phyloP scores from a whole-genome alignment of 1,140 invertebrate genomes.

The Drosophila saltans region DNA sequence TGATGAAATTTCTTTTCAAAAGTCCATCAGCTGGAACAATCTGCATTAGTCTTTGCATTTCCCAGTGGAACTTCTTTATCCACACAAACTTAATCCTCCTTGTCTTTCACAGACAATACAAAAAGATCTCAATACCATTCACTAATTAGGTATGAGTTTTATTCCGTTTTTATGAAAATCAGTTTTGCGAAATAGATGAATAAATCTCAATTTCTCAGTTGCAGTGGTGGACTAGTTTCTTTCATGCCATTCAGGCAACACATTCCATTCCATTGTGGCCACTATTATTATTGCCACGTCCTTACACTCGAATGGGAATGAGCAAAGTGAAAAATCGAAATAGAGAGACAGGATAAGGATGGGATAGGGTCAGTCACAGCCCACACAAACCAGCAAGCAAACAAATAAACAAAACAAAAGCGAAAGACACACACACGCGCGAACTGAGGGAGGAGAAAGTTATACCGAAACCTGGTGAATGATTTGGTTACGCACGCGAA shows the following conservation, averaged over 20 bases:
- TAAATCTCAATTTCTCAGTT: background rate
- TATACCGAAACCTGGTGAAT: conserved; percentile 52
- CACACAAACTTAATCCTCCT: too few species aligned
- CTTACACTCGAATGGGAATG: conserved; percentile 27
- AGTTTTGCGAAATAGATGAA: background rate
- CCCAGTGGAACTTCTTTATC: too few species aligned
- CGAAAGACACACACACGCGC: conserved; percentile 34
- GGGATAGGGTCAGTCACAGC: conserved; percentile 9
- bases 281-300: conserved; percentile 56
- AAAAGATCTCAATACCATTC: background rate
- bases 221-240: background rate
- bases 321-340: background rate
- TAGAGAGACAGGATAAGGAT: background rate
- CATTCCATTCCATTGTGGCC: conserved; percentile 27
- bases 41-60: too few species aligned
- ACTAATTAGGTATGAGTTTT: background rate
- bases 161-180: too few species aligned
- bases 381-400: conserved; percentile 21
- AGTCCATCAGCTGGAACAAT: too few species aligned
- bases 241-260: conserved; percentile 21
- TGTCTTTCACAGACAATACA: too few species aligned
- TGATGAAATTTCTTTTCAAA: too few species aligned
- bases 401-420: conserved; percentile 51
- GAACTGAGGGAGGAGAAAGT: background rate
- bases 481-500: conserved; percentile 69